These are phyloP conservation scores for Diploptera punctata DNA, from an alignment of 2,888 invertebrate genomes.

Conservation along the genomic window DNA sequence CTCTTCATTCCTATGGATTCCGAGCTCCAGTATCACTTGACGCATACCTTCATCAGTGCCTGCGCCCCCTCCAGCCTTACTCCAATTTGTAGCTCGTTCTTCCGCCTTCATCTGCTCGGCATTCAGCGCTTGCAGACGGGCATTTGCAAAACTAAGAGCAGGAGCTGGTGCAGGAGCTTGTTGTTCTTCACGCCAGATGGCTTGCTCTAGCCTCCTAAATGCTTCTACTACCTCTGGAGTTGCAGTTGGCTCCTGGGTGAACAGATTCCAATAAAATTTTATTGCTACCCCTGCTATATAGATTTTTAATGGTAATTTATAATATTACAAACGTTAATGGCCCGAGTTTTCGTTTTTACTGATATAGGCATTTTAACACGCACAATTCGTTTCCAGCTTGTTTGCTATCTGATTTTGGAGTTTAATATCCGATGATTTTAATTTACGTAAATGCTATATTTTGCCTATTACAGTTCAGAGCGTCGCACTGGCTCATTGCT, in stretches of 20 bases:
- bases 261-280: no score
- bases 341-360: no score
- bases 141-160: constrained; percentile 47
- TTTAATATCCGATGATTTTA: no score
- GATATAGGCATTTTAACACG: no score
- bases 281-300: no score
- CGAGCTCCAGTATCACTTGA: constrained; percentile 35
- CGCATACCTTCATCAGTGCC: constrained; percentile 31
- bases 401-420: no score
- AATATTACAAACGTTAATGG: no score
- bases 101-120: constrained; percentile 39
- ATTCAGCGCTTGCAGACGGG: constrained; percentile 46
- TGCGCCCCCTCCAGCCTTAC: neutral
- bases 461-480: no score
- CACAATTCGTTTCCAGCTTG: no score
- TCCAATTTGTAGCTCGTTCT: constrained; percentile 23
- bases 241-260: constrained; percentile 6
- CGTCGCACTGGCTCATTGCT: no score
- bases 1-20: constrained; percentile 44
- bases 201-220: constrained; percentile 47
- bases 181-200: constrained; percentile 48
- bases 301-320: no score
- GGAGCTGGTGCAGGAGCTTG: constrained; percentile 49
- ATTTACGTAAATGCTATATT: no score
- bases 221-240: constrained; percentile 46